phyloP scores from a whole-genome alignment of 1,140 invertebrate genomes.

The Caenorhabditis inopinata region DNA sequence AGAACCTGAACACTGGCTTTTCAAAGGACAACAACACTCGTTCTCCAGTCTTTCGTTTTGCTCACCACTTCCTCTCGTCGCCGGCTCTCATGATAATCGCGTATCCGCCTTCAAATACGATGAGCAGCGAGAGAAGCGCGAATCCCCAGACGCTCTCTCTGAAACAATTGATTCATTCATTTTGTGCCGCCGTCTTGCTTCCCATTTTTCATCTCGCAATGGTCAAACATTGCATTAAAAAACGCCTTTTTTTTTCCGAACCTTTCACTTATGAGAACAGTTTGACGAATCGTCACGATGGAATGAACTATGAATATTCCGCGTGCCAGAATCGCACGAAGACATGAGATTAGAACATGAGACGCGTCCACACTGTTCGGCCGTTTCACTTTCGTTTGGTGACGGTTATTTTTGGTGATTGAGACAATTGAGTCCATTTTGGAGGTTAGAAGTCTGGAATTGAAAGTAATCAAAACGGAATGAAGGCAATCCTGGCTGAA shows the following conservation, averaged over 20 bases:
- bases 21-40: not conserved
- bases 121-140: constrained; percentile 60
- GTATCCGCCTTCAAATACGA: constrained; percentile 63
- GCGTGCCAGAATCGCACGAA: constrained; percentile 58
- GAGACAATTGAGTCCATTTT: not conserved
- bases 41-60: not conserved
- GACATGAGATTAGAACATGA: constrained; percentile 30
- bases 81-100: constrained; percentile 63
- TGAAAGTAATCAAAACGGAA: not conserved
- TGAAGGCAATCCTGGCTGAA: too few relatives aligned
- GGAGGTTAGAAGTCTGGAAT: too few relatives aligned
- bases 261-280: constrained; percentile 12
- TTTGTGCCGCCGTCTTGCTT: not conserved
- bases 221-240: not conserved
- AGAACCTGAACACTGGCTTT: constrained; percentile 51
- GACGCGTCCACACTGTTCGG: constrained; percentile 24
- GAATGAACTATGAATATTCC: constrained; percentile 62
- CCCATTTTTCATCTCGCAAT: not conserved
- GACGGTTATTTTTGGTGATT: not conserved
- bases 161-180: not conserved
- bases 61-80: constrained; percentile 64
- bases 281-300: constrained; percentile 56
- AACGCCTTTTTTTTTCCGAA: too few relatives aligned
- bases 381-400: not conserved
- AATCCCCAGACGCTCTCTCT: constrained; percentile 63